These are phyloP conservation scores for Lutraria lutraria DNA, from an alignment of 2,888 invertebrate genomes.

Conservation along the genomic window DNA sequence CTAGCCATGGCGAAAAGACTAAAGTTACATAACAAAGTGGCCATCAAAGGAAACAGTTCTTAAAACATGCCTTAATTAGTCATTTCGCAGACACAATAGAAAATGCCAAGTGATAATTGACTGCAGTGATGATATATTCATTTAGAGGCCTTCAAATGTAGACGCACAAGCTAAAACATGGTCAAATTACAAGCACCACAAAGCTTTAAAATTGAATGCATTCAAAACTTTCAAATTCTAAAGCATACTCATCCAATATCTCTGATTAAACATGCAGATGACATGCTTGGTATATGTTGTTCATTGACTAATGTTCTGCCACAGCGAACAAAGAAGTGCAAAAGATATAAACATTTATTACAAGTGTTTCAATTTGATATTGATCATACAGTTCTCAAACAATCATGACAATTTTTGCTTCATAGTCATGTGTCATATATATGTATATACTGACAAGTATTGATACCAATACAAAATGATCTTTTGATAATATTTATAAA, in stretches of 20 bases:
- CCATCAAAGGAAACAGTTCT: slow-evolving; percentile 9
- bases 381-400: too few relatives aligned
- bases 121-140: slow-evolving; percentile 49
- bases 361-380: too few relatives aligned
- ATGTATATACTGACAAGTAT: too few relatives aligned
- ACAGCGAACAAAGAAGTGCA: too few relatives aligned
- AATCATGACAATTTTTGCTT: too few relatives aligned
- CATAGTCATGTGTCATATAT: too few relatives aligned
- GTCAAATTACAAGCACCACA: slow-evolving; percentile 39
- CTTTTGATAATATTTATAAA: too few relatives aligned
- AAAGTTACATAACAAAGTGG: slow-evolving; percentile 26
- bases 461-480: too few relatives aligned
- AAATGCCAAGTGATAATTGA: slow-evolving; percentile 42
- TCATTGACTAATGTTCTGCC: background rate
- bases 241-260: background rate
- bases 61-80: slow-evolving; percentile 13
- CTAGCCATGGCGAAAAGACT: slow-evolving; percentile 26
- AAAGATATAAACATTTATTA: too few relatives aligned
- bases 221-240: too few relatives aligned
- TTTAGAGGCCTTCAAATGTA: slow-evolving; percentile 37
- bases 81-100: slow-evolving; percentile 29
- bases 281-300: too few relatives aligned
- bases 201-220: slow-evolving; percentile 44
- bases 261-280: background rate
- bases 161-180: slow-evolving; percentile 29